A percentile compares a stretch with the other conserved stretches of the same genome.
Conservation (phyloP, 2,797 vertebrate genomes). For the Artibeus lituratus region DNA sequence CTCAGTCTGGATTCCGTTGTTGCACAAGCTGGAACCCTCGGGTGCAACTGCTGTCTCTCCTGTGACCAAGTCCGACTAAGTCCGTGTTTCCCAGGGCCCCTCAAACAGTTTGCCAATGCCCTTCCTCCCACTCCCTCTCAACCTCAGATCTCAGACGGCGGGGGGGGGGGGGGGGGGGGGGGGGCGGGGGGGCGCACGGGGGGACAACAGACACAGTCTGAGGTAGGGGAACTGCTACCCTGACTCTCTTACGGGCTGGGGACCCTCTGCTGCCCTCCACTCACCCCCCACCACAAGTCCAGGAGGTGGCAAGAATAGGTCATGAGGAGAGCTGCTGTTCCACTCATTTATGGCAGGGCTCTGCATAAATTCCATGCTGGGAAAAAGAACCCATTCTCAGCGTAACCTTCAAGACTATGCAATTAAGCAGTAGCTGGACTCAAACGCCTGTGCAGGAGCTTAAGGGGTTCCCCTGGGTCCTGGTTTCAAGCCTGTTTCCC, state of each 20-base stretch:
- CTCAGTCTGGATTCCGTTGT: neutral
- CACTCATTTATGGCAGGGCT: neutral
- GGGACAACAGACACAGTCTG: neutral
- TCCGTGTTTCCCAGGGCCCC: neutral
- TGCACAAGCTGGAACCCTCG: neutral
- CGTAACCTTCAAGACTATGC: neutral
- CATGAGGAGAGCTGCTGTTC: neutral
- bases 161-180: no score
- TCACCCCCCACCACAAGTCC: neutral
- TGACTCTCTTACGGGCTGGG: neutral
- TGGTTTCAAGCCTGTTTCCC: fast-evolving
- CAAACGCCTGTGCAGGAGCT: neutral
- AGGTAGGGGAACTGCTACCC: neutral
- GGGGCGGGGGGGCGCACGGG: no score
- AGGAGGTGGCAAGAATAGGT: neutral
- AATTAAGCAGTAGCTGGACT: neutral
- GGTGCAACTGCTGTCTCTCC: neutral
- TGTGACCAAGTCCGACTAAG: neutral
- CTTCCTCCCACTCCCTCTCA: neutral
- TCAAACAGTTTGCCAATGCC: neutral
- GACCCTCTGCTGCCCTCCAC: neutral
- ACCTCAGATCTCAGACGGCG: neutral
- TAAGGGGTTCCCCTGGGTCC: neutral
- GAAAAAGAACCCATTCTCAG: neutral
- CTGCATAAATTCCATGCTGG: neutral